Base-by-base conservation (phyloP, 2,888 invertebrate genomes). In the Orthonychiurus folsomi region DNA sequence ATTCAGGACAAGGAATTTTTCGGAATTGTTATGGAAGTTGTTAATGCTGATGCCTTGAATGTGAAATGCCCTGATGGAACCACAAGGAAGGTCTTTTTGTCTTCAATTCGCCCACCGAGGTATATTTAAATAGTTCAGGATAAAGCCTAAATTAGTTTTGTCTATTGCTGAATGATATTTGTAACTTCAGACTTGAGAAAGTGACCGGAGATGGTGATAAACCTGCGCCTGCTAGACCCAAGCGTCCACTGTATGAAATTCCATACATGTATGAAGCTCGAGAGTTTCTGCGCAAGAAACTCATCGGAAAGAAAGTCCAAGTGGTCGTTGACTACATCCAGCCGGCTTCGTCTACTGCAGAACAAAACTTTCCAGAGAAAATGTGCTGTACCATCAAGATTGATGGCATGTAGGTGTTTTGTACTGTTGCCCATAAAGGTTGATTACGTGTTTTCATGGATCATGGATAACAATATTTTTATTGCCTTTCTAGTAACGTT, bases 191-290 rank as follows among this genome's bases (percentile, higher is more conserved):
- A 15, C 5, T 37, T 37, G 37, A 37, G 9, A 37, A 37, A 15
- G 9, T 15, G 15, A 15, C 37, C 15, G 37, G 37, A 9, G 37
- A 37, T 37, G 37, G 15, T 5, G 15, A 37, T 9, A 15, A 5
- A 9, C 37, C 37, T 9, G 9, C 37, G 15, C 9, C 37, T 15
- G 9, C 37, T 9, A 37, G 37, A 37, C 9, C 15, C 37, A 37
- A 85, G 77, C 86, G 93, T 74, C 93, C 96, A 0, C 82, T 99
- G 0, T 99, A 97, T 77, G 99, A 99, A 76, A 89, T 97, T 75
- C 99, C 99, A 1, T 94, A 90, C 85, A 92, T 99, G 93, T 96
- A 89, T 77, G 99, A 99, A 78, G 95, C 96, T 0, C 85, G 99
- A 60, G 99, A 99, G 79, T 97, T 90, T 76, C 81, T 99, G 48